A percentile compares a stretch with the other conserved stretches of the same genome.
Conservation (phyloP, 2,888 invertebrate genomes). For the Eristalis tenax region DNA sequence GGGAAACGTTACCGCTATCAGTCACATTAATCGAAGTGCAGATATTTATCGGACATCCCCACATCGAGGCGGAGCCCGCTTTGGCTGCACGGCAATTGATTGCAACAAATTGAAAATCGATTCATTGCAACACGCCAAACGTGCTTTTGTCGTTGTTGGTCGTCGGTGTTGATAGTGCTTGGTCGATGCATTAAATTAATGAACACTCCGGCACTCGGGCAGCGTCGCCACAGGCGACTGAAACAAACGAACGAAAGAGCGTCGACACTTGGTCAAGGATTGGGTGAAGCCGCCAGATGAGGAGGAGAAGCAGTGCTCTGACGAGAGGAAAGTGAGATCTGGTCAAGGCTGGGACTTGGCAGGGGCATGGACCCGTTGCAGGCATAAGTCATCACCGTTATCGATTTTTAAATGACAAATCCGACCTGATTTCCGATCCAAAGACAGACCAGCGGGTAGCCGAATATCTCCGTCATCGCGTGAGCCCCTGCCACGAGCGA, state of each 20-base stretch:
- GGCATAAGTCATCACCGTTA: too few relatives aligned
- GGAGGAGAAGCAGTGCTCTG: neutral
- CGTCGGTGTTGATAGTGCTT: neutral
- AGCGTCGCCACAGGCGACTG: conserved; percentile 6
- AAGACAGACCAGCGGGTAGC: neutral
- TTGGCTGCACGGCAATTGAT: conserved; percentile 46
- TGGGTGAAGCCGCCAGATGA: neutral
- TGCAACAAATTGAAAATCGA: conserved; percentile 71
- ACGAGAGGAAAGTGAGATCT: neutral
- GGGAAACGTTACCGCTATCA: conserved; percentile 35
- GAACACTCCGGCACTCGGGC: neutral
- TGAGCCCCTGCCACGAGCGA: neutral
- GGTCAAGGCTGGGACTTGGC: too few relatives aligned
- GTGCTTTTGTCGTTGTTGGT: conserved; percentile 46
- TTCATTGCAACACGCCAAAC: conserved; percentile 67
- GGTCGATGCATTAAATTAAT: neutral
- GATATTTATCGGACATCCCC: conserved; percentile 59
- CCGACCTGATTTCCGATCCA: neutral
- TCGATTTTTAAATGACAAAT: neutral
- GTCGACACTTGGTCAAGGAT: conserved; percentile 5
- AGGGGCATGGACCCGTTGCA: too few relatives aligned
- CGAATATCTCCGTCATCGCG: neutral
- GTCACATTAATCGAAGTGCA: conserved; percentile 68
- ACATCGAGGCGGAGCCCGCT: neutral
- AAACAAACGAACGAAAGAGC: neutral